Conservation (phyloP, 2,113 vertebrate species). For the Capra hircus region DNA sequence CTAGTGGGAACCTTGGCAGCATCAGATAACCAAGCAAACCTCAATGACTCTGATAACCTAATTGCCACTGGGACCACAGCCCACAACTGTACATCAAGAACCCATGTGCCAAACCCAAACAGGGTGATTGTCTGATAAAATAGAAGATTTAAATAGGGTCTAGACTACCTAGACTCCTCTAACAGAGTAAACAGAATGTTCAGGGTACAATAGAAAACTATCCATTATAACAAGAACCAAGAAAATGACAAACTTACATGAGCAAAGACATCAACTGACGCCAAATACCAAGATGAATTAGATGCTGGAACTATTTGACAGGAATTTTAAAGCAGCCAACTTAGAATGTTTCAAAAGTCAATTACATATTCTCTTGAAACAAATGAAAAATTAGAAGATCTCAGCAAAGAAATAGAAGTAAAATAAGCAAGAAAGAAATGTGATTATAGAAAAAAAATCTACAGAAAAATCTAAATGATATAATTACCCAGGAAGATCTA, state of each 20-base stretch:
- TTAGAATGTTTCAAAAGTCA: neutral
- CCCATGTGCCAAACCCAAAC: neutral
- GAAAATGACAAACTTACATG: neutral
- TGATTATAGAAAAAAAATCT: neutral
- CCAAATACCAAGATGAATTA: neutral
- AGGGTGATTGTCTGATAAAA: neutral
- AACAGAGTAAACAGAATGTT: neutral
- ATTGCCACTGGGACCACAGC: neutral
- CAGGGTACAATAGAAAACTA: neutral
- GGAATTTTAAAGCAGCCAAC: neutral
- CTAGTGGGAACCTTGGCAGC: neutral
- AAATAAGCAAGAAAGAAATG: neutral
- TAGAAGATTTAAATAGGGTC: neutral
- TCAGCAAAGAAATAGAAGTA: neutral
- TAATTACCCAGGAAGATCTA: neutral
- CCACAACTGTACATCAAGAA: neutral
- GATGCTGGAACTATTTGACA: neutral
- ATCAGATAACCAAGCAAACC: neutral
- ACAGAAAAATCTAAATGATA: neutral
- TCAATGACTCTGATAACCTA: neutral
- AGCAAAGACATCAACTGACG: neutral
- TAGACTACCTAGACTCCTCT: neutral
- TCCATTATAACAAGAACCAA: neutral
- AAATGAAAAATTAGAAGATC: conserved; percentile 6
- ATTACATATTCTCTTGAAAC: neutral